Evolutionary conservation across 2,797 vertebrate species (phyloP), one percentile per base, ranked within the genome.

Genomic region (Danio jaintianensis): DNA sequence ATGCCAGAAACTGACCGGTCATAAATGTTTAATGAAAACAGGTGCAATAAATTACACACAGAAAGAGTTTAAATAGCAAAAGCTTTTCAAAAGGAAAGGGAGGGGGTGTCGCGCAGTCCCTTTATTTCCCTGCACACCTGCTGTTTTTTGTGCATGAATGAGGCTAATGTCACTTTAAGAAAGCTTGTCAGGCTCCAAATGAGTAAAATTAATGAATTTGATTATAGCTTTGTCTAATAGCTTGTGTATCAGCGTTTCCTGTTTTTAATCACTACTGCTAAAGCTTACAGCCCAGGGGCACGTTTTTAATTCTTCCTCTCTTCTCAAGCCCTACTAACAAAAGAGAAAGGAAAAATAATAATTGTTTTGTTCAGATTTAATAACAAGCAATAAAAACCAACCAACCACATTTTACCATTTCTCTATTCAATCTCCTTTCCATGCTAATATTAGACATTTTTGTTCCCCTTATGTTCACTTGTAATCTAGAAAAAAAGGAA

Each of bases 201-300:
- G 94, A 96, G 95, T 94, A 95, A 95, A 97, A 97, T 96, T 92
- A 97, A 98, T 97, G 95, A 96, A 97, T 97, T 95, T 97, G 96
- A 97, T 98, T 98, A 97, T 88, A 88, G 94, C 93, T 94, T 95
- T 95, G 96, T 97, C 95, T 97, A 94, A 95, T 96, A 90, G 93
- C 93, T 94, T 94, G 96, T 95, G 95, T 94, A 95, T 98, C 95
- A 96, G 94, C 94, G 96, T 97, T 95, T 95, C 95, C 95, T 94
- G 94, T 95, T 98, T 98, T 98, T 97, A 98, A 98, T 98, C 96
- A 98, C 95, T 96, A 95, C 96, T 95, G 95, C 96, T 96, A 95
- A 89, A 94, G 93, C 94, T 91, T 89, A 90, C 91, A 93, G 95
- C 97, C 96, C 92, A 89, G 93, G 95, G 97, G 95, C 94, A 92